phyloP scores from a whole-genome alignment of 1,140 invertebrate genomes.

The Sitophilus oryzae region DNA sequence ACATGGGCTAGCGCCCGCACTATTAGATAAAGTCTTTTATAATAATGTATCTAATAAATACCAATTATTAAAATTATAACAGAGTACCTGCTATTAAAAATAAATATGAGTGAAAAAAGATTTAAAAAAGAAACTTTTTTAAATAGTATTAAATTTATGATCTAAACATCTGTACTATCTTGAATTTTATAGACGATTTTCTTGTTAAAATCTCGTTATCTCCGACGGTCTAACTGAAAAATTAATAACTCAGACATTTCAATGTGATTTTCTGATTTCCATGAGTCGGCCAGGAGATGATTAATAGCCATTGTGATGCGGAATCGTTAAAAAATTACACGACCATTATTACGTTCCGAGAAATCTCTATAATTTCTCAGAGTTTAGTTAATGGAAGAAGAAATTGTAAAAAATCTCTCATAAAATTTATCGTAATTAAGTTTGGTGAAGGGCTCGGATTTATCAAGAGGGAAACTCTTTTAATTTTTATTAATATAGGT shows the following conservation, averaged over 20 bases:
- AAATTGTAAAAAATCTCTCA: slow-evolving; percentile 6
- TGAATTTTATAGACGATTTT: not conserved
- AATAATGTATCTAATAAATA: no score
- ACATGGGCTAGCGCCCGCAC: no score
- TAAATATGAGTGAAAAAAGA: no score
- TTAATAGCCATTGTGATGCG: not conserved
- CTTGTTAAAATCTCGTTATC: not conserved
- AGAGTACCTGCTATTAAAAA: no score
- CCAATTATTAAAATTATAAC: no score
- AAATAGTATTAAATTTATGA: no score
- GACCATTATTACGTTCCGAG: slow-evolving; percentile 5
- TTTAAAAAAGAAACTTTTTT: no score
- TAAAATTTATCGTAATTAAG: slow-evolving; percentile 5
- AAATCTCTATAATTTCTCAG: slow-evolving; percentile 5
- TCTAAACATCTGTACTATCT: not conserved
- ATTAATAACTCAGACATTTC: not conserved
- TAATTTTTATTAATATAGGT: no score
- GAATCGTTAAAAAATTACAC: slow-evolving; percentile 2
- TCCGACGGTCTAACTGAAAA: not conserved
- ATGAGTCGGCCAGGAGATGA: not conserved
- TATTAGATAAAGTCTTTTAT: no score
- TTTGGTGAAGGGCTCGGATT: not conserved
- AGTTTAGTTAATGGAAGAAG: slow-evolving; percentile 2
- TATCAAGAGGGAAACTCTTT: no score
- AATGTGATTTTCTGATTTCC: not conserved